A percentile compares a stretch with the other conserved stretches of the same genome.
These are phyloP conservation scores for Plutella xylostella DNA, from an alignment of 2,888 invertebrate genomes.

Conservation along the genomic window DNA sequence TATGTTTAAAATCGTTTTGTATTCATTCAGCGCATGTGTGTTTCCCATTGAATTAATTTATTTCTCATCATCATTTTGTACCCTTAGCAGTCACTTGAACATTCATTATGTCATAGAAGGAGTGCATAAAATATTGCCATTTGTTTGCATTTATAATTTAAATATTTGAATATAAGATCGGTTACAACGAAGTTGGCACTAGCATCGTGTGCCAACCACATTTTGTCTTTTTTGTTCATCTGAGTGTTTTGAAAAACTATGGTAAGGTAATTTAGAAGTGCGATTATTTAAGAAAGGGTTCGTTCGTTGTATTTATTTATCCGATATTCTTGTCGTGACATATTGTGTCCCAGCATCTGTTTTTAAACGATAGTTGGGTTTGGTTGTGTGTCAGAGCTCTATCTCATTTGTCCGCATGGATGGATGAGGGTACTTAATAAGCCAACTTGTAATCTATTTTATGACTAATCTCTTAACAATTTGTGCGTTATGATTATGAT, in stretches of 20 bases:
- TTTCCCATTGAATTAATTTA: constrained; percentile 27
- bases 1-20: neutral
- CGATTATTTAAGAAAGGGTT: neutral
- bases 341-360: no score
- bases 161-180: constrained; percentile 4
- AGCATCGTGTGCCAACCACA: constrained; percentile 17
- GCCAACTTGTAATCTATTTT: neutral
- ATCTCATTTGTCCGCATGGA: no score
- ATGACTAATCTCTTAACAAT: neutral
- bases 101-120: constrained; percentile 27
- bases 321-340: neutral
- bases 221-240: constrained; percentile 1
- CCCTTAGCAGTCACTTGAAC: constrained; percentile 22
- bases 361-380: no score
- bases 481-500: neutral
- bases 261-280: neutral
- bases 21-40: constrained; percentile 37
- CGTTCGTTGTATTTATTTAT: neutral
- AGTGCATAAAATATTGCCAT: constrained; percentile 51
- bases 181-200: constrained; percentile 27
- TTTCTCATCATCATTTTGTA: constrained; percentile 28
- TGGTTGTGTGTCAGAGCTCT: no score
- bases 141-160: constrained; percentile 62
- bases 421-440: constrained; percentile 3
- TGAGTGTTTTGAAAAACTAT: neutral